Evolutionary conservation across 2,888 invertebrate genomes (phyloP).

Genomic region (Hydraecia micacea): DNA sequence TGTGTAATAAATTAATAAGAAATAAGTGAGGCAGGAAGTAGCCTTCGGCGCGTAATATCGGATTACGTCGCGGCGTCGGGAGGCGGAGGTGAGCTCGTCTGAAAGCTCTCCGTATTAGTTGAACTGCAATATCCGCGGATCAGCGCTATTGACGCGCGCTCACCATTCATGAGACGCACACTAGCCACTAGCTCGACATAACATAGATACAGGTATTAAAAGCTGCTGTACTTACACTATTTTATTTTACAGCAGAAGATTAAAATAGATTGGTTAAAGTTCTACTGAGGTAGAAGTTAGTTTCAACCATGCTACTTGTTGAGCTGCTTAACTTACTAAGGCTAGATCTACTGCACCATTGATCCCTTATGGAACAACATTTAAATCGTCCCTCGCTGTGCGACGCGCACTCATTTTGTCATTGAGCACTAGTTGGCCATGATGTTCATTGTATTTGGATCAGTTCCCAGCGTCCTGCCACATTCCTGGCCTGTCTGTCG

Average conservation of each 20-base stretch:
- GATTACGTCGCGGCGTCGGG: conserved; percentile 19
- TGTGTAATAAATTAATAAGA: conserved; percentile 49
- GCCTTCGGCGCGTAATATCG: conserved; percentile 24
- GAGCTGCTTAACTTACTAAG: not conserved
- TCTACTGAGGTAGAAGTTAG: not conserved
- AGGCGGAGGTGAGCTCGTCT: not conserved
- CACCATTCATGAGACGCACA: conserved; percentile 22
- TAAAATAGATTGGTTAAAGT: conserved; percentile 1
- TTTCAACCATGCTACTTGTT: not conserved
- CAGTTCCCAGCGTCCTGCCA: not conserved
- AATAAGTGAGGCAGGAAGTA: conserved; percentile 31
- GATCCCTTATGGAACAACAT: no score
- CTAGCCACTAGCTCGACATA: not conserved
- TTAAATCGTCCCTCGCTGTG: not conserved
- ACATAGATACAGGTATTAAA: not conserved
- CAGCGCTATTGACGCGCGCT: conserved; percentile 26
- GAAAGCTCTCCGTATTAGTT: conserved; percentile 31
- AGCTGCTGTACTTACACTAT: conserved; percentile 1
- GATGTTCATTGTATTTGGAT: no score
- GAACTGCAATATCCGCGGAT: conserved; percentile 55
- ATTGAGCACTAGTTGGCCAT: not conserved
- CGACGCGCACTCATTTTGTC: not conserved
- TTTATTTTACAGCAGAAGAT: not conserved
- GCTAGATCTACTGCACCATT: not conserved
- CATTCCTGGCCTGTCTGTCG: not conserved